These are phyloP conservation scores for Bucorvus abyssinicus DNA, from an alignment of 2,797 vertebrate genomes.

Conservation along the genomic window DNA sequence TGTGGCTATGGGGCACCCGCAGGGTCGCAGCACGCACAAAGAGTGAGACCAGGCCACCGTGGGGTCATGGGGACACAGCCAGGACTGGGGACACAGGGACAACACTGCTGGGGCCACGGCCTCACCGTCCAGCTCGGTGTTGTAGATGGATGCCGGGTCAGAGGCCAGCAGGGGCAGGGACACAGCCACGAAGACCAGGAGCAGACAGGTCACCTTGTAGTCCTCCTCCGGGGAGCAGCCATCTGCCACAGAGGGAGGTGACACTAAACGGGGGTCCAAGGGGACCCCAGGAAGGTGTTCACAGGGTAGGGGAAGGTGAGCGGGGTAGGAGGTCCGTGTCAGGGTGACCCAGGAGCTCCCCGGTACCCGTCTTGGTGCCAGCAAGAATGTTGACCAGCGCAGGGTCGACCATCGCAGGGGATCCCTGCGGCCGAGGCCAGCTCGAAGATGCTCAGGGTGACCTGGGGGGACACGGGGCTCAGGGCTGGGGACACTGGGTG, in stretches of 20 bases:
- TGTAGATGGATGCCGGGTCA: conserved; percentile 84
- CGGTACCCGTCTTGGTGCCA: conserved; percentile 83
- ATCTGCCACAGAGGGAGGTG: conserved; percentile 72
- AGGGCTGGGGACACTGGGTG: background rate
- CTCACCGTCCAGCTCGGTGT: conserved; percentile 85
- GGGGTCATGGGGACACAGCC: background rate
- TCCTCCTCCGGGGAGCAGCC: conserved; percentile 86
- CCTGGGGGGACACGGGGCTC: conserved; percentile 69
- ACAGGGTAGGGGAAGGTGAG: accelerated
- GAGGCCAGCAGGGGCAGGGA: conserved; percentile 85
- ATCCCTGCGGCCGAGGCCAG: conserved; percentile 88
- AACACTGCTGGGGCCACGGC: background rate
- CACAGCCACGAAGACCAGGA: conserved; percentile 90
- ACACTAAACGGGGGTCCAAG: background rate
- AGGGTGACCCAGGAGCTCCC: background rate
- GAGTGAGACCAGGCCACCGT: background rate
- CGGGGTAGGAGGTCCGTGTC: background rate
- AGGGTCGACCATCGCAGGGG: conserved; percentile 87
- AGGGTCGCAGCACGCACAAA: too few relatives aligned
- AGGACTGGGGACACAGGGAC: background rate
- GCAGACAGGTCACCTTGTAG: conserved; percentile 87
- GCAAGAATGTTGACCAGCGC: conserved; percentile 82
- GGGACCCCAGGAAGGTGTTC: background rate
- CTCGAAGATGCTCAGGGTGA: conserved; percentile 86
- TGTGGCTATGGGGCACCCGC: too few relatives aligned